Evolutionary conservation across 1,140 invertebrate species (phyloP), one percentile per base, ranked within the genome.

Genomic region (Penaeus indicus): DNA sequence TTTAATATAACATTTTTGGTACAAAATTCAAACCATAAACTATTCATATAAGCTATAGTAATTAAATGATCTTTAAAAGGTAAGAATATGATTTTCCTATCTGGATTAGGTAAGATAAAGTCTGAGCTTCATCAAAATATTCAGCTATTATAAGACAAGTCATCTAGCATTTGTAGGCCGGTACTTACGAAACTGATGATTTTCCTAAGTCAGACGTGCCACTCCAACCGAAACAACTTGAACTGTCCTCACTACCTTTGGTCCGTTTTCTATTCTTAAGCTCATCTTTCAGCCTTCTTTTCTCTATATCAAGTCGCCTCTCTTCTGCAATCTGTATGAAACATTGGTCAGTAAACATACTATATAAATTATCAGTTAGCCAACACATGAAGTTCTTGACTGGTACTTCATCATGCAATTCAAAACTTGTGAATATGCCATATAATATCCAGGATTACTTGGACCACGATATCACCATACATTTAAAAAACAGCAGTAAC

Each of bases 211-310:
- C 93, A 1, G 97, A 97, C 93, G 97, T 97, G 7, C 97, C 97
- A 97, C 95, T 16, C 97, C 96, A 69, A 93, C 82, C 95, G 95
- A 92, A 95, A 97, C n/a, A 95, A 95, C 94, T 96, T 97, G 3
- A 96, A 93, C 16, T 93, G 42, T 90, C 91, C 92, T 84, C 94
- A 94, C 89, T 93, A 93, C 90, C 94, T 64, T 90, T 90, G 80
- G 91, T 91, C 93, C 25, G 93, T 93, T 90, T 92, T 91, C 27
- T 94, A 93, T 92, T 95, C 94, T 91, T 94, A 64, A 90, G 67
- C 69, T 90, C 90, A 72, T 83, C 93, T 54, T 91, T 94, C 93
- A 90, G 95, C 92, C 92, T 95, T 63, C 90, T 91, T 61, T 92
- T 92, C 89, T 95, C 93, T 3, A 90, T 64, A 90, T 95, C 94